Evolutionary conservation across 1,140 invertebrate species (phyloP).

Genomic region (Euwallacea similis): DNA sequence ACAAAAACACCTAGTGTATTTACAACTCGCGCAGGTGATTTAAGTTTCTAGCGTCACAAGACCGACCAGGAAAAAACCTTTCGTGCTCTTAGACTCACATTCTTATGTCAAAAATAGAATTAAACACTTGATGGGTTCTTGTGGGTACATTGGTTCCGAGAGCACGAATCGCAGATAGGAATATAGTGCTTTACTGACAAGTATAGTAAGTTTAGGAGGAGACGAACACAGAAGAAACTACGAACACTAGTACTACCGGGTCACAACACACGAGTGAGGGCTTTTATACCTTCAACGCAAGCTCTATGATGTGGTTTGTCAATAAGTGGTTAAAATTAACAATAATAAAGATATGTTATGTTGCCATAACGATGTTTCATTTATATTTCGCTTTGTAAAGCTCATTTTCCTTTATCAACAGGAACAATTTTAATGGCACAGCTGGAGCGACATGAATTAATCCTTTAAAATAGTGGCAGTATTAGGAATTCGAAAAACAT

Average conservation of each 20-base stretch:
- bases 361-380: no score
- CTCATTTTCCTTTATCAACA: no score
- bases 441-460: neutral
- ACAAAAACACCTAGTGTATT: slow-evolving; percentile 46
- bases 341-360: slow-evolving; percentile 16
- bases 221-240: slow-evolving; percentile 48
- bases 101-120: neutral
- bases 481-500: no score
- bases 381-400: no score
- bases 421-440: no score
- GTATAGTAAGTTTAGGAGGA: slow-evolving; percentile 46
- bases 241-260: slow-evolving; percentile 43
- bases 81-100: slow-evolving; percentile 14
- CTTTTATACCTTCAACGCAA: slow-evolving; percentile 41
- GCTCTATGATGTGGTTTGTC: slow-evolving; percentile 22
- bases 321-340: slow-evolving; percentile 1
- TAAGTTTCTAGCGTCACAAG: slow-evolving; percentile 35
- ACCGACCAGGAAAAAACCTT: slow-evolving; percentile 31
- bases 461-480: no score
- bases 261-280: slow-evolving; percentile 54
- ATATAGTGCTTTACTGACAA: slow-evolving; percentile 34
- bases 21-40: slow-evolving; percentile 44
- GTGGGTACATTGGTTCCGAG: neutral
- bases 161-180: slow-evolving; percentile 20
- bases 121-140: neutral